phyloP scores from a whole-genome alignment of 2,113 vertebrate species.

The Tragelaphus scriptus region DNA sequence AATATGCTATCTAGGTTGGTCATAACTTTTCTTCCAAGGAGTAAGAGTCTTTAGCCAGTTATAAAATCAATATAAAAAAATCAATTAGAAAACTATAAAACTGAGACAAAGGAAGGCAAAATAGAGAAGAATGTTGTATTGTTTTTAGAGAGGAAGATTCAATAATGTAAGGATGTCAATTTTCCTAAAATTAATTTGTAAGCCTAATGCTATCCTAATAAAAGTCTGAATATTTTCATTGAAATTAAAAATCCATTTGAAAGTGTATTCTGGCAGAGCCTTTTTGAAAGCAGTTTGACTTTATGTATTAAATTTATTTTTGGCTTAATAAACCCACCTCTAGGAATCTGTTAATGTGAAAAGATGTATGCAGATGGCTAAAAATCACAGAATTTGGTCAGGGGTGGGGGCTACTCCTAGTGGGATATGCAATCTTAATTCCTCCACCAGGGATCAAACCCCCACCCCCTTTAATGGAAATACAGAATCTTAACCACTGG shows the following conservation, averaged over 20 bases:
- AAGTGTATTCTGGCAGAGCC: neutral
- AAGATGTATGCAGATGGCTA: neutral
- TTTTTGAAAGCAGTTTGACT: neutral
- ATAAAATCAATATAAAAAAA: neutral
- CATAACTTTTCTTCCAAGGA: too few species aligned
- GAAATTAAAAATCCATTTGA: neutral
- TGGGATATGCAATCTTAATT: neutral
- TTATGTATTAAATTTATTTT: neutral
- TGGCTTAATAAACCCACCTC: neutral
- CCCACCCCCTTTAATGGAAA: neutral
- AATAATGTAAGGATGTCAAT: neutral
- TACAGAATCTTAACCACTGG: neutral
- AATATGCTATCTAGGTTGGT: too few species aligned
- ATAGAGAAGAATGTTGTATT: neutral
- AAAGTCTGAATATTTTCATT: neutral
- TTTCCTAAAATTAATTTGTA: constrained; percentile 1
- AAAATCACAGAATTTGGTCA: neutral
- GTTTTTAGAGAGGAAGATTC: neutral
- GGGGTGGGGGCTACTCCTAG: neutral
- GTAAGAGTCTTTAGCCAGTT: neutral
- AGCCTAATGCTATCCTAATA: neutral
- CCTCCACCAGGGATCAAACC: neutral
- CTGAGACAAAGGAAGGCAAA: neutral
- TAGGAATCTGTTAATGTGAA: neutral
- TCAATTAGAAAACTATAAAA: neutral